A percentile compares a stretch with the other conserved stretches of the same genome.
phyloP scores from a whole-genome alignment of 2,888 invertebrate species.

The Leucophenga montana region DNA sequence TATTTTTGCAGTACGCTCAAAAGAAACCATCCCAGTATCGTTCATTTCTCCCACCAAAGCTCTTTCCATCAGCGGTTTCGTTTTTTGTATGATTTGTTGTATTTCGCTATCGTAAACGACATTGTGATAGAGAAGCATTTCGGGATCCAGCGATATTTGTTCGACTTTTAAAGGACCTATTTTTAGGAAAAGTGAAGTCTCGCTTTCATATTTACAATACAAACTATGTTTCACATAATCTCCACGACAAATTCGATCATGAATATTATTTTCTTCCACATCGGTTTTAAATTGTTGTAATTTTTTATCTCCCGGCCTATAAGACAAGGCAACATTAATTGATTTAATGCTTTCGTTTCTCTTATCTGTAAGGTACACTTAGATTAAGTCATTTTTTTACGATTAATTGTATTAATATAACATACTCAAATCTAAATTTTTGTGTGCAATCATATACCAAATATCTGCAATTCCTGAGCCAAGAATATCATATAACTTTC shows the following conservation, averaged over 20 bases:
- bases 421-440: background rate
- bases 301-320: background rate
- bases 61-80: background rate
- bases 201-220: slow-evolving; percentile 32
- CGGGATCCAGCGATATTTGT: slow-evolving; percentile 41
- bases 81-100: slow-evolving; percentile 7
- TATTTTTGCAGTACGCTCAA: background rate
- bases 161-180: slow-evolving; percentile 45
- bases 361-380: background rate
- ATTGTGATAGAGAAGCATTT: slow-evolving; percentile 40
- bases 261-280: slow-evolving; percentile 9
- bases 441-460: slow-evolving; percentile 15
- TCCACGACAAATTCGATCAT: slow-evolving; percentile 35
- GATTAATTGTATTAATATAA: background rate
- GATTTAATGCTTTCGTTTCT: background rate
- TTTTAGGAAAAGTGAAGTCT: slow-evolving; percentile 33
- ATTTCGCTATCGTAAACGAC: slow-evolving; percentile 34
- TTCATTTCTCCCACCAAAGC: background rate
- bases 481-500: slow-evolving; percentile 36
- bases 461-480: slow-evolving; percentile 32
- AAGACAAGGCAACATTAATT: background rate
- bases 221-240: slow-evolving; percentile 19
- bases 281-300: background rate
- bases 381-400: too few species aligned
- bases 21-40: slow-evolving; percentile 25